Conservation (phyloP, 64 coral and sea anemone species). For the Montipora efflorescens region DNA sequence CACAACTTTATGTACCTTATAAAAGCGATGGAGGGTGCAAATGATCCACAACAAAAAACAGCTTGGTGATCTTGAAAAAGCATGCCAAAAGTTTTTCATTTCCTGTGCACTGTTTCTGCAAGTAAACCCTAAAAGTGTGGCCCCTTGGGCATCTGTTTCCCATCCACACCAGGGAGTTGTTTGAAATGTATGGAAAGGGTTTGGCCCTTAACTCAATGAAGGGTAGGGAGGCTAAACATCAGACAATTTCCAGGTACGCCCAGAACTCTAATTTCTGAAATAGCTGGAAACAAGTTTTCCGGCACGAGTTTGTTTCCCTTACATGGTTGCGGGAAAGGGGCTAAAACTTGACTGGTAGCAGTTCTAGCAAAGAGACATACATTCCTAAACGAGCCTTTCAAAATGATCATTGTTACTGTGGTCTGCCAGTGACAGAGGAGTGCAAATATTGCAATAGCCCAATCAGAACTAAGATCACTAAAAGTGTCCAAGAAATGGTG, state of each 20-base stretch:
- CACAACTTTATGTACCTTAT: slow-evolving; percentile 69
- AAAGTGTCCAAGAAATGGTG: neutral
- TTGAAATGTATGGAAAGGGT: slow-evolving; percentile 40
- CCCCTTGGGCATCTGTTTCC: slow-evolving; percentile 57
- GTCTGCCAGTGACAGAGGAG: slow-evolving; percentile 21
- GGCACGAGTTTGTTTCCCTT: slow-evolving; percentile 52
- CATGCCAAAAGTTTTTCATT: slow-evolving; percentile 46
- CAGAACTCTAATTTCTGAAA: neutral
- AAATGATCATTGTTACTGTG: slow-evolving; percentile 50
- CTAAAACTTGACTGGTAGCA: slow-evolving; percentile 4
- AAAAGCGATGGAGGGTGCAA: slow-evolving; percentile 19
- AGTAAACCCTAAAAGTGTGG: slow-evolving; percentile 8
- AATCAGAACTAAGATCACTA: slow-evolving; percentile 2
- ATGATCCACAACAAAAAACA: slow-evolving; percentile 23
- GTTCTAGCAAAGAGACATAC: neutral
- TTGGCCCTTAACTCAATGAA: slow-evolving; percentile 53
- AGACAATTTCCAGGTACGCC: slow-evolving; percentile 21
- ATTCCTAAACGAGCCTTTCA: slow-evolving; percentile 20
- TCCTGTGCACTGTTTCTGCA: slow-evolving; percentile 17
- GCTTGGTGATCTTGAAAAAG: slow-evolving; percentile 39
- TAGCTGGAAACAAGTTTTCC: slow-evolving; percentile 50
- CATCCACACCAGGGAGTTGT: slow-evolving; percentile 48
- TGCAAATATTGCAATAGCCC: slow-evolving; percentile 31
- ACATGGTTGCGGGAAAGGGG: slow-evolving; percentile 28
- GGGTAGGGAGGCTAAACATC: slow-evolving; percentile 59